Evolutionary conservation across 2,797 vertebrate genomes (phyloP), one percentile per base, ranked within the genome.

Genomic region (Ibycter americanus): DNA sequence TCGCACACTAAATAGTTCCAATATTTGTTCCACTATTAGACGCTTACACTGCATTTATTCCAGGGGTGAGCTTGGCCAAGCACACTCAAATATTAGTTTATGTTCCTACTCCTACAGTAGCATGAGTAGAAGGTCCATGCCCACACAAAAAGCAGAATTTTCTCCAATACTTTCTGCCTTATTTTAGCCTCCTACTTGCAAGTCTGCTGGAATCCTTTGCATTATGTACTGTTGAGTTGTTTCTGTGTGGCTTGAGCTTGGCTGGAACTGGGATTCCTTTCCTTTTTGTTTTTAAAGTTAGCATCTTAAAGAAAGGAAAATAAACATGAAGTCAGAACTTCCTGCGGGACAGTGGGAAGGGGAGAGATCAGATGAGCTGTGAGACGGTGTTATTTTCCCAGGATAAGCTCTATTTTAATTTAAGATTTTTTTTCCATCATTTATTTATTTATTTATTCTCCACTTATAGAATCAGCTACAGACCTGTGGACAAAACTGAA

Each of bases 301-400:
- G 84, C 95, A 97, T 98, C 91, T 94, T 92, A 94, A 95, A 83
- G 88, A 95, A 97, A 90, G 23, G 84, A 98, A 97, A 98, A 97
- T 93, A 95, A 93, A 97, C 66, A 95, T 90, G 89, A 93, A 96
- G 73, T 95, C 95, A 97, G 71, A 97, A 96, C 97, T 97, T 97
- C 96, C 97, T 93, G 74, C 29, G 2, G 72, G 80, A 85, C 80
- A 96, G 95, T 96, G 89, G 76, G 96, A 94, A 81, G 93, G 92
- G 93, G 91, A 92, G 68, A 95, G 89, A 97, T 97, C 92, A 93
- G 92, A 97, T 97, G 89, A 91, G 72, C 92, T 96, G 59, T 91
- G 94, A 93, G 90, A 59, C 74, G 89, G 65, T 95, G 73, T 83
- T 83, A 92, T 97, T 98, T 98, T 98, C 96, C 97, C 96, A 97